Evolutionary conservation across 2,888 invertebrate genomes (phyloP).

Genomic region (Ecdyonurus torrentis): DNA sequence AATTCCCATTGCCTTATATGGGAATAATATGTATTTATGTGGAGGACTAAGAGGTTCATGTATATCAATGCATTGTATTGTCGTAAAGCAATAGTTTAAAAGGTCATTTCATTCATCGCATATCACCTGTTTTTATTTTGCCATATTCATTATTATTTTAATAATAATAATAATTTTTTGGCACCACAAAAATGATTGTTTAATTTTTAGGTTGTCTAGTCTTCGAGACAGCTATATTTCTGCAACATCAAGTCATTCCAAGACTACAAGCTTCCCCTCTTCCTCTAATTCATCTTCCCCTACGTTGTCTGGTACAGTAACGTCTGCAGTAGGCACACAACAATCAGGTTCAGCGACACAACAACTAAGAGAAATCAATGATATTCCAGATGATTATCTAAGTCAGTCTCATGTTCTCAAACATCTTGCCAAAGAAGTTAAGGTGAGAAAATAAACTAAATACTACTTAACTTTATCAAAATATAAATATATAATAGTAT

Average conservation of each 20-base stretch:
- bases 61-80: no score
- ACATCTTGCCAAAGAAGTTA: conserved; percentile 66
- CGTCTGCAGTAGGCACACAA: not conserved
- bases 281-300: not conserved
- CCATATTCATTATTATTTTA: conserved; percentile 8
- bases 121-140: no score
- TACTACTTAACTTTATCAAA: no score
- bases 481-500: no score
- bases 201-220: conserved; percentile 17
- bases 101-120: no score
- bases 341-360: conserved; percentile 13
- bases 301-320: not conserved
- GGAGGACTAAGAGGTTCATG: no score
- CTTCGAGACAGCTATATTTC: conserved; percentile 19
- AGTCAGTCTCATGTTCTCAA: conserved; percentile 69
- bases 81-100: no score
- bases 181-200: conserved; percentile 13
- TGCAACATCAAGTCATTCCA: not conserved
- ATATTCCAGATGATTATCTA: conserved; percentile 69
- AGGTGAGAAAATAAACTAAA: no score
- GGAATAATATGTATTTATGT: no score
- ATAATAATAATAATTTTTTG: not conserved
- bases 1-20: no score
- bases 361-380: conserved; percentile 46
- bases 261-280: not conserved